phyloP scores from a whole-genome alignment of 2,113 vertebrate genomes.

The Macaca nemestrina region DNA sequence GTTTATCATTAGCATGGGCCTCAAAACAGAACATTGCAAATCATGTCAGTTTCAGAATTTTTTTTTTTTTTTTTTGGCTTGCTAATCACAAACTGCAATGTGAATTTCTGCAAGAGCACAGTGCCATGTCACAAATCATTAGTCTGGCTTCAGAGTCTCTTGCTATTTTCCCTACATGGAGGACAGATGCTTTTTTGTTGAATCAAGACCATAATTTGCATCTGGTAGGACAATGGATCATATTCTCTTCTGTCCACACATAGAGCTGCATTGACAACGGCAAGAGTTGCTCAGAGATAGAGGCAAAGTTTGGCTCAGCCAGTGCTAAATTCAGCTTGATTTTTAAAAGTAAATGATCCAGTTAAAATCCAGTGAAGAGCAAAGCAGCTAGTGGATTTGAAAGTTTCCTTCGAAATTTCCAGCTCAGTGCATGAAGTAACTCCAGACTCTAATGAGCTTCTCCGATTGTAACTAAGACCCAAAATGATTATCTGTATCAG shows the following conservation, averaged over 20 bases:
- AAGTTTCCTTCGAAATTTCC: slow-evolving; percentile 68
- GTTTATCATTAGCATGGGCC: background rate
- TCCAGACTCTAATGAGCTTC: slow-evolving; percentile 30
- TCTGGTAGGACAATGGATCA: slow-evolving; percentile 52
- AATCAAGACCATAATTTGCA: slow-evolving; percentile 51
- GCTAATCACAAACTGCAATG: slow-evolving; percentile 9
- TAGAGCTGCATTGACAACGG: background rate
- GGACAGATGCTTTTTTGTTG: slow-evolving; percentile 60
- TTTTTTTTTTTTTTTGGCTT: background rate
- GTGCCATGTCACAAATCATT: background rate
- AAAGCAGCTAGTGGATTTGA: slow-evolving; percentile 40
- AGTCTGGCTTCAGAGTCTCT: slow-evolving; percentile 29
- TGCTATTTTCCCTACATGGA: background rate
- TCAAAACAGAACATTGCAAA: slow-evolving; percentile 1
- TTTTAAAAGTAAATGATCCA: background rate
- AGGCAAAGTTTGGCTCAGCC: background rate
- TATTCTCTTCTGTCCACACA: slow-evolving; percentile 29
- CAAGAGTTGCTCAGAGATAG: background rate
- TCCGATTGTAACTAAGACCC: background rate
- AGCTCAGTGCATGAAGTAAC: slow-evolving; percentile 35
- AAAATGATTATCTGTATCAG: background rate
- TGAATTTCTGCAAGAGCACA: background rate
- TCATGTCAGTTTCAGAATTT: background rate
- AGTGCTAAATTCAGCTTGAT: background rate
- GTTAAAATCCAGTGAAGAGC: background rate